phyloP scores from a whole-genome alignment of 2,797 vertebrate species.

The Xenopus petersii region DNA sequence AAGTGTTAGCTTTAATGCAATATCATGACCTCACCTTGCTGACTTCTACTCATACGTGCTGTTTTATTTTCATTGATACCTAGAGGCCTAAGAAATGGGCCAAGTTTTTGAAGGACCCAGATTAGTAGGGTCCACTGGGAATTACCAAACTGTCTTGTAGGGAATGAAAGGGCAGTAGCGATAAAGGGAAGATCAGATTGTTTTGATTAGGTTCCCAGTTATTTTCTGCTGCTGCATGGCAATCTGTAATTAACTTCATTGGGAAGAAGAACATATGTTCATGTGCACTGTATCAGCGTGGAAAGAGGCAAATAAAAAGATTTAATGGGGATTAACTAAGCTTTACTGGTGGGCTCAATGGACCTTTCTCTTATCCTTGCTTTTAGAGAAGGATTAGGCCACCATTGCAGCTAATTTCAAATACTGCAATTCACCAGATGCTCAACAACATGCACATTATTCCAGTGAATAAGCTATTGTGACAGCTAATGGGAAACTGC shows the following conservation, averaged over 20 bases:
- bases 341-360: conserved; percentile 50
- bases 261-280: conserved; percentile 40
- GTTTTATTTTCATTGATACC: not conserved
- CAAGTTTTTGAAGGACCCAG: conserved; percentile 26
- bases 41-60: not conserved
- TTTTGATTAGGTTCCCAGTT: conserved; percentile 45
- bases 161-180: conserved; percentile 31
- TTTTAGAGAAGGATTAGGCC: conserved; percentile 48
- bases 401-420: conserved; percentile 46
- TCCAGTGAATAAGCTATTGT: conserved; percentile 40
- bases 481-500: conserved; percentile 28
- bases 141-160: conserved; percentile 28
- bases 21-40: not conserved
- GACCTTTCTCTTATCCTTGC: conserved; percentile 50
- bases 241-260: conserved; percentile 47
- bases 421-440: conserved; percentile 38
- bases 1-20: too few relatives aligned
- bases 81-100: not conserved
- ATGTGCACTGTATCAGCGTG: conserved; percentile 34
- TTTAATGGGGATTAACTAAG: conserved; percentile 50
- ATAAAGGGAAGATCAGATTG: conserved; percentile 36
- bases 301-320: conserved; percentile 51
- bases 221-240: conserved; percentile 38
- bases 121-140: conserved; percentile 24
- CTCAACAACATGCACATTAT: conserved; percentile 34